Base-by-base conservation (phyloP, 2,888 invertebrate genomes). In the Chironomus riparius region DNA sequence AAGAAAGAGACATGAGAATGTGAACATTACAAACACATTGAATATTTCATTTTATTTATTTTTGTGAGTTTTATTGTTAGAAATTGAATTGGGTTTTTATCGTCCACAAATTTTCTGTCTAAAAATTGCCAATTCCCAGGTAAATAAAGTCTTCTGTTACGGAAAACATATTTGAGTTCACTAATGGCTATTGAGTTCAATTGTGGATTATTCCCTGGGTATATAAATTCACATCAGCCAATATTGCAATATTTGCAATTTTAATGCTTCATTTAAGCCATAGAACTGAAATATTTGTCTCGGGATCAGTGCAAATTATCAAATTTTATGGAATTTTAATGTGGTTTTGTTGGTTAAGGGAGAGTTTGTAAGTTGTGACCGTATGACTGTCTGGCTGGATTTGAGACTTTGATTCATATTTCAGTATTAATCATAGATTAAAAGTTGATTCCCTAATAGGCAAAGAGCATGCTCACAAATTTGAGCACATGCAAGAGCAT, bases 251-350 rank as follows among this genome's bases (percentile, higher is more conserved):
- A 56, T 65, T 22, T 3, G 12, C 65, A 65, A 65, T 65, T 65
- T 65, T 56, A 56, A 65, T 65, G 65, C 65, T 65, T 65, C 65
- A 65, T 65, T 65, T 24, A 21, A 65, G n/a, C 56, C n/a, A 56
- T 56, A n/a, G 15, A 56, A 56, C 56, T 56, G 18, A n/a, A 50
- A 50, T 56, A 65, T 65, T 65, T 65, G 10, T 65, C 21, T 21
- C 22, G 21, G 65, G 21, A 24, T 65, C 65, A 65, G 65, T 24
- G 24, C 18, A 65, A 21, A 21, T 22, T 21, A 65, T 65, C 18
- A 24, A 65, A 65, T 65, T 65, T 38, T 38, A 38, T 24, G 65
- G 65, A 22, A 65, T 65, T 62, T 65, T 56, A 56, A 56, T 7
- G 7, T 18, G 15, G 13, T 22, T 65, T 24, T n/a, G n/a, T n/a